A percentile compares a stretch with the other conserved stretches of the same genome.
Evolutionary conservation across 2,888 invertebrate genomes (phyloP).

Genomic region (Hoplodrina blanda): DNA sequence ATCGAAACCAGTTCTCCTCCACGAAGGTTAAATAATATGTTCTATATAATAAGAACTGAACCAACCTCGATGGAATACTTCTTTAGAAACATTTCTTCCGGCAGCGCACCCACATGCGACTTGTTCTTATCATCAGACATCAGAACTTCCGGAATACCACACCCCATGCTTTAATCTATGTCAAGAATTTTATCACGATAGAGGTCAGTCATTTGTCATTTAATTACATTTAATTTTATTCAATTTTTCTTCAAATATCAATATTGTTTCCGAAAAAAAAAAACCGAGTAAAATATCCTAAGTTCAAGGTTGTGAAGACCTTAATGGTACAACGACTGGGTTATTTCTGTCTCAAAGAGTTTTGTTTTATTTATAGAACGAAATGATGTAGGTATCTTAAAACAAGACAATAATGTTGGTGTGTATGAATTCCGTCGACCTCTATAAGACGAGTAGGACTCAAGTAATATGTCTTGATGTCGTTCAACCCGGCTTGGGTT

Average conservation of each 20-base stretch:
- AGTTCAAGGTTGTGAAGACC: constrained; percentile 36
- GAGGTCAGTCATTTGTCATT: constrained; percentile 54
- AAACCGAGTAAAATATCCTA: constrained; percentile 17
- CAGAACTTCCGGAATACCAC: constrained; percentile 73
- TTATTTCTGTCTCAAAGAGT: not conserved
- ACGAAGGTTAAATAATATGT: constrained; percentile 71
- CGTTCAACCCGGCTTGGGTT: constrained; percentile 37
- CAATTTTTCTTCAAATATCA: constrained; percentile 34
- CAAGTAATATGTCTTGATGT: constrained; percentile 20
- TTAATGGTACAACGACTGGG: constrained; percentile 16
- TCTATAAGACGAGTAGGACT: constrained; percentile 2
- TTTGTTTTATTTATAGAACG: constrained; percentile 18
- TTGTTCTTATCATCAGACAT: constrained; percentile 48
- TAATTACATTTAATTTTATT: constrained; percentile 40
- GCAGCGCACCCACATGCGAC: constrained; percentile 62
- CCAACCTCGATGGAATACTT: constrained; percentile 71
- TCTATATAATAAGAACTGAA: constrained; percentile 58
- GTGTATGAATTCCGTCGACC: not conserved
- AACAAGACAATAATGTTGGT: constrained; percentile 14
- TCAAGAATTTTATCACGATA: constrained; percentile 74
- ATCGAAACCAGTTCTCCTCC: constrained; percentile 71
- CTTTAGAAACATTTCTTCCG: constrained; percentile 75
- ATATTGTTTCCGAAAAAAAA: constrained; percentile 25
- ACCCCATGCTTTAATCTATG: constrained; percentile 69
- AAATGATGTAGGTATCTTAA: constrained; percentile 2